Percentiles rank a stretch among this genome's conserved stretches.
These are phyloP conservation scores for Hirtodrosophila duncani DNA, from an alignment of 2,888 invertebrate genomes.

Conservation along the genomic window DNA sequence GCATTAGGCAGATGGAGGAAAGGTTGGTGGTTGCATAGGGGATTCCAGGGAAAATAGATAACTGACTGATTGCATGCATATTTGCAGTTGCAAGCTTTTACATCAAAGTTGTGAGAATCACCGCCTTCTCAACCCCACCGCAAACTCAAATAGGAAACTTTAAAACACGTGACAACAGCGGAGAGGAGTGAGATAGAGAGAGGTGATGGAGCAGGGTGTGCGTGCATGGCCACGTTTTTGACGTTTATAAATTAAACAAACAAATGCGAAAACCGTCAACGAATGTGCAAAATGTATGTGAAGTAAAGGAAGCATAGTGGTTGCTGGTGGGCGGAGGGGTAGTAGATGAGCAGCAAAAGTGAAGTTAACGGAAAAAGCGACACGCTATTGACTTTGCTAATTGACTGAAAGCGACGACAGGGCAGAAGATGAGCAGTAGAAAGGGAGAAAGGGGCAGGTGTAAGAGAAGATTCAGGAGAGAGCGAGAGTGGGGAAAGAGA, in stretches of 20 bases:
- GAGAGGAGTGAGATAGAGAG: neutral
- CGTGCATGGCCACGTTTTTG: conserved; percentile 36
- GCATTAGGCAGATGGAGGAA: neutral
- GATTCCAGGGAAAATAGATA: conserved; percentile 3
- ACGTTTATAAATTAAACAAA: conserved; percentile 62
- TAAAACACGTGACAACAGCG: conserved; percentile 23
- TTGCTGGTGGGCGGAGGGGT: too few relatives aligned
- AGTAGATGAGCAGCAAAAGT: neutral
- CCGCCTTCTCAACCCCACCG: too few relatives aligned
- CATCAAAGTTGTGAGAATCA: conserved; percentile 1
- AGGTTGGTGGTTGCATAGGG: too few relatives aligned
- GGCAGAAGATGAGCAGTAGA: conserved; percentile 2
- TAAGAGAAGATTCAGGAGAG: too few relatives aligned
- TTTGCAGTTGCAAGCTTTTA: conserved; percentile 39
- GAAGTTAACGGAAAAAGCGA: conserved; percentile 1
- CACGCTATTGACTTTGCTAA: conserved; percentile 64
- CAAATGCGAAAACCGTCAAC: conserved; percentile 43
- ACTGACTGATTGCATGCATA: conserved; percentile 42
- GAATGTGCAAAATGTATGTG: conserved; percentile 1
- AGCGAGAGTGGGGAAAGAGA: neutral
- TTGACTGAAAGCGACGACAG: conserved; percentile 41
- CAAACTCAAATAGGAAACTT: conserved; percentile 39
- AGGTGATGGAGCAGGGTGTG: neutral
- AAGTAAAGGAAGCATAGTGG: neutral
- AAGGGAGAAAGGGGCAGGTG: neutral